Percentiles rank a stretch among this genome's conserved stretches.
These are phyloP conservation scores for Germaria angustata DNA, from an alignment of 2,888 invertebrate genomes.

Conservation along the genomic window DNA sequence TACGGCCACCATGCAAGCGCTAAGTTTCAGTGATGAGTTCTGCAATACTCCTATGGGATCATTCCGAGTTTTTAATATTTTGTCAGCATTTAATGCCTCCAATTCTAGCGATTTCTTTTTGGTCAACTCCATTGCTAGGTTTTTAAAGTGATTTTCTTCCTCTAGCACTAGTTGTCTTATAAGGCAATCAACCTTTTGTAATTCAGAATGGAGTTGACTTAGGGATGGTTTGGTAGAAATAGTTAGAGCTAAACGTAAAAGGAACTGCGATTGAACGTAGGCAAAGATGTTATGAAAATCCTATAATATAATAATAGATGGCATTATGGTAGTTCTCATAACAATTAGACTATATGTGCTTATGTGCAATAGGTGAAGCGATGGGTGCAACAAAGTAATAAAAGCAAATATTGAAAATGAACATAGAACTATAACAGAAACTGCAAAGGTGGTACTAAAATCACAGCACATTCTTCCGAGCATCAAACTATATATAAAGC, in stretches of 20 bases:
- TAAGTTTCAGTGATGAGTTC: constrained; percentile 78
- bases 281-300: constrained; percentile 80
- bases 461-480: no score
- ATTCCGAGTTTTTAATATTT: constrained; percentile 72
- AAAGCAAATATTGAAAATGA: not conserved
- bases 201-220: constrained; percentile 72
- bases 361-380: not conserved
- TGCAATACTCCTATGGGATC: constrained; percentile 77
- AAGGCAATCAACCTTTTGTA: constrained; percentile 74
- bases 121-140: constrained; percentile 74
- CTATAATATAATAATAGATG: constrained; percentile 70
- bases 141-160: constrained; percentile 78
- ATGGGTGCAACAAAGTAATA: not conserved
- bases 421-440: no score
- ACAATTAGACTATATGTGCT: not conserved
- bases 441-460: no score
- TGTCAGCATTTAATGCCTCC: constrained; percentile 73
- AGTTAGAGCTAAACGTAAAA: constrained; percentile 77
- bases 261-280: constrained; percentile 79
- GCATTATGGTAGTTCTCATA: not conserved
- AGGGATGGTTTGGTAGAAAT: constrained; percentile 75
- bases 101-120: constrained; percentile 75
- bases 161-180: constrained; percentile 76
- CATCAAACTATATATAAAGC: no score
- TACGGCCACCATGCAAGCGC: constrained; percentile 78